Evolutionary conservation across 2,888 invertebrate species (phyloP).

Genomic region (Lepidochrysops patricia): DNA sequence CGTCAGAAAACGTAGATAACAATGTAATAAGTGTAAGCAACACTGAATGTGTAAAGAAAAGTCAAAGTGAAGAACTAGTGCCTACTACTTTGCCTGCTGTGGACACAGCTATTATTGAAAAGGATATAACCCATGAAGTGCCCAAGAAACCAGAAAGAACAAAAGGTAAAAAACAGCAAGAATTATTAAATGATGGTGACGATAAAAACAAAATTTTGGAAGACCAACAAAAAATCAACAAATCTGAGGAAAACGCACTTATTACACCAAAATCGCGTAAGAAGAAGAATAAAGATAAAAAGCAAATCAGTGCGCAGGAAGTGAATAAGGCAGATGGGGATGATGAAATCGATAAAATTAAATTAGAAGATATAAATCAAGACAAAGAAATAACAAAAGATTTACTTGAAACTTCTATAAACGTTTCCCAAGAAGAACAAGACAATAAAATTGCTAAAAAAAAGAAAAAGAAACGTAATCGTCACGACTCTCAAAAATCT

Average conservation of each 20-base stretch:
- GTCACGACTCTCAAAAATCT: slow-evolving; percentile 50
- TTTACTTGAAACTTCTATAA: slow-evolving; percentile 1
- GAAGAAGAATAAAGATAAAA: slow-evolving; percentile 57
- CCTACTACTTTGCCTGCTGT: background rate
- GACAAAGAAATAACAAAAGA: slow-evolving; percentile 18
- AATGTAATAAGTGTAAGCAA: slow-evolving; percentile 11
- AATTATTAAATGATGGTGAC: slow-evolving; percentile 18
- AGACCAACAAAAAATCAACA: slow-evolving; percentile 17
- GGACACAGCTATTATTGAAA: slow-evolving; percentile 4
- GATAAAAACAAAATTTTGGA: slow-evolving; percentile 18
- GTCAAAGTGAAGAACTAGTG: slow-evolving; percentile 12
- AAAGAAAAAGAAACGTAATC: slow-evolving; percentile 55
- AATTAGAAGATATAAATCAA: slow-evolving; percentile 7
- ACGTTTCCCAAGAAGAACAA: slow-evolving; percentile 24
- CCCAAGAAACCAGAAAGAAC: slow-evolving; percentile 68
- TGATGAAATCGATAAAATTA: slow-evolving; percentile 9
- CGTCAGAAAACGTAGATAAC: slow-evolving; percentile 16
- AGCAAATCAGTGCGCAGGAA: slow-evolving; percentile 26
- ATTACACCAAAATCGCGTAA: slow-evolving; percentile 44
- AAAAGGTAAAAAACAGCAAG: slow-evolving; percentile 58
- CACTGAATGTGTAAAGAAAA: slow-evolving; percentile 18
- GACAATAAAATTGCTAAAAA: slow-evolving; percentile 46
- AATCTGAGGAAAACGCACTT: slow-evolving; percentile 9
- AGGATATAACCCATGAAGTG: slow-evolving; percentile 24
- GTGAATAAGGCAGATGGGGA: slow-evolving; percentile 18